Conservation (phyloP, 2,113 vertebrate genomes). For the Geothlypis trichas region DNA sequence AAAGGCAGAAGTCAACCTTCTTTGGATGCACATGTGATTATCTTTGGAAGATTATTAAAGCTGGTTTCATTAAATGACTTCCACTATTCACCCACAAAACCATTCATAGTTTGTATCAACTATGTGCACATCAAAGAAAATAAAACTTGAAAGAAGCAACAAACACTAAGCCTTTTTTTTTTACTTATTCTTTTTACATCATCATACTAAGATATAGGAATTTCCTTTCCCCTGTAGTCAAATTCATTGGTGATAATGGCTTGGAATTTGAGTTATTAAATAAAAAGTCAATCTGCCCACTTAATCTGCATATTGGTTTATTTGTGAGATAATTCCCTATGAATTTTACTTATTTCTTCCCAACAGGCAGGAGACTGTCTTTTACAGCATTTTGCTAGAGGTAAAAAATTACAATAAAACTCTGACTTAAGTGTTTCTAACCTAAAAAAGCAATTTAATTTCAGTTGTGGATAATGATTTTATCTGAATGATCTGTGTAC, state of each 20-base stretch:
- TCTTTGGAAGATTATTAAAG: not conserved
- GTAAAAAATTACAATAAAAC: not conserved
- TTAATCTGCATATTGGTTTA: not conserved
- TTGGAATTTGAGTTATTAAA: not conserved
- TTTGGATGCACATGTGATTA: not conserved
- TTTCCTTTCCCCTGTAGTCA: not conserved
- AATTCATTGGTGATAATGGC: not conserved
- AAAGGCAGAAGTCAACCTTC: not conserved
- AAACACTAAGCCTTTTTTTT: not conserved
- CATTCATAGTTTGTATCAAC: not conserved
- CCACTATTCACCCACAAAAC: not conserved
- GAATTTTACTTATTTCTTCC: not conserved
- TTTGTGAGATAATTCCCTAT: not conserved
- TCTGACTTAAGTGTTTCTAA: not conserved
- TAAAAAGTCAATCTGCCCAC: not conserved
- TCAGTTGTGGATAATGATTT: not conserved
- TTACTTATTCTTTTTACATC: not conserved
- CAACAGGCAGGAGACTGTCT: not conserved
- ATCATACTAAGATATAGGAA: not conserved
- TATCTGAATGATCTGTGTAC: not conserved
- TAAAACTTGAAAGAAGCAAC: not conserved
- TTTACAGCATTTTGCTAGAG: not conserved
- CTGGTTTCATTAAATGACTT: not conserved
- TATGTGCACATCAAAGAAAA: not conserved
- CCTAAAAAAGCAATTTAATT: rapidly evolving